phyloP scores from a whole-genome alignment of 2,888 invertebrate species.

The Dugesia japonica region DNA sequence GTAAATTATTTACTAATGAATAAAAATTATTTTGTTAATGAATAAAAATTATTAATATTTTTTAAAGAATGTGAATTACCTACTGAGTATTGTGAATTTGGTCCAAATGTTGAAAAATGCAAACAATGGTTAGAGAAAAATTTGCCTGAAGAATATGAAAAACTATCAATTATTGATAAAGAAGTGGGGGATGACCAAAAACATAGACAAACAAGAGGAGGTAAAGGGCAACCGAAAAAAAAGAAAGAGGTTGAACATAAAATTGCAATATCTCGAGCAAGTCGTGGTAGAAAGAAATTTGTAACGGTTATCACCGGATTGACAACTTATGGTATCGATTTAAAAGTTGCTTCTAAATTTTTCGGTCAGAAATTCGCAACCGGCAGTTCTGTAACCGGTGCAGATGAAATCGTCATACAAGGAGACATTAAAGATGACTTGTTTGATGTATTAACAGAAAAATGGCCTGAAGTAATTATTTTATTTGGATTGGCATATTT shows the following conservation, averaged over 20 bases:
- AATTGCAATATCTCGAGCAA: conserved; percentile 51
- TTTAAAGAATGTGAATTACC: conserved; percentile 65
- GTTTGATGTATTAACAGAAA: conserved; percentile 88
- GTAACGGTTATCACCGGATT: conserved; percentile 90
- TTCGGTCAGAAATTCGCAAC: conserved; percentile 94
- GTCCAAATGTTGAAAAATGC: conserved; percentile 89
- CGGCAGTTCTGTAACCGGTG: conserved; percentile 88
- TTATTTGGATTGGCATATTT: not conserved
- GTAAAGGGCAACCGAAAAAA: conserved; percentile 67
- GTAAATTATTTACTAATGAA: not conserved
- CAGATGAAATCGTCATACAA: conserved; percentile 93
- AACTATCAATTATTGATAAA: conserved; percentile 48
- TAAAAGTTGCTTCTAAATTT: conserved; percentile 90
- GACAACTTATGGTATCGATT: conserved; percentile 82
- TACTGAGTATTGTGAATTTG: conserved; percentile 79
- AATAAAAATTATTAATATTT: not conserved
- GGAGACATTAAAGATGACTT: conserved; percentile 96
- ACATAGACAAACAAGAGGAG: conserved; percentile 84
- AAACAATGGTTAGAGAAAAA: conserved; percentile 76
- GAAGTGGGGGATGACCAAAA: conserved; percentile 56
- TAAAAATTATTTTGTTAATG: too few species aligned
- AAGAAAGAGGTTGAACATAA: conserved; percentile 54
- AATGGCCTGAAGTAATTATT: conserved; percentile 72
- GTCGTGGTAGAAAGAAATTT: conserved; percentile 92
- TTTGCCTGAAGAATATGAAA: conserved; percentile 77